Base-by-base conservation (phyloP, 2,113 vertebrate species). In the Oryzias curvinotus region DNA sequence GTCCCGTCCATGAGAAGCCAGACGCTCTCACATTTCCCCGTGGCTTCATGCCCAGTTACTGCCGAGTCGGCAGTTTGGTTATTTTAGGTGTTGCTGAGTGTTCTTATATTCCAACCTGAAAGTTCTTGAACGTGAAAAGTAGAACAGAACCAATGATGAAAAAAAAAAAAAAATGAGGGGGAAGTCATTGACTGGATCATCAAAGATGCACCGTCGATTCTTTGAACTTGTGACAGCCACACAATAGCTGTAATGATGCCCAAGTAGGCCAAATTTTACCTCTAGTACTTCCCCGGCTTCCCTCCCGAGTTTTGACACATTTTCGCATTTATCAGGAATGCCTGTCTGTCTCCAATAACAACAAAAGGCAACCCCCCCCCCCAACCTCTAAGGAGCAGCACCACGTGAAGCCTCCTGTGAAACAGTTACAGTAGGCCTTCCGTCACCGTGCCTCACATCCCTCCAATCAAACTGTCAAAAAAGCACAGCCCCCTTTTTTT, bases 231-330 rank as follows among this genome's bases (percentile, higher is more conserved):
- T 78, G 79, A 84, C 85, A 84, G 78, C 60, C 82, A 73, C 76
- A 87, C 81, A 80, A 88, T 80, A 77, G 82, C 82, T 78, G 68
- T 83, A 85, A 88, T 82, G 81, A 83, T 77, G 79, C 82, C 81
- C 82, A 83, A 89, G 76, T 83, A 85, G 83, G 82, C 80, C 84
- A 85, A 47, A 78, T 85, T 36, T 79, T 85, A 87, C 85, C 83
- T 84, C 76, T 79, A 68, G 75, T 84, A 87, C 71, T 85, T 77
- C 51, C 74, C 66, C 45, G 21, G 77, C 81, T 74, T 82, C 84
- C 85, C 87, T 85, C 87, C 87, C 79, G 85, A 85, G 85, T 88
- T 89, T 85, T 89, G 87, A 88, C 87, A 90, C 85, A 85, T 90
- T 88, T 88, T 70, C 77, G 79, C 81, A 83, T 87, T 87, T 87